A percentile compares a stretch with the other conserved stretches of the same genome.
Conservation (phyloP, 2,113 vertebrate species). For the Pelecanus crispus region DNA sequence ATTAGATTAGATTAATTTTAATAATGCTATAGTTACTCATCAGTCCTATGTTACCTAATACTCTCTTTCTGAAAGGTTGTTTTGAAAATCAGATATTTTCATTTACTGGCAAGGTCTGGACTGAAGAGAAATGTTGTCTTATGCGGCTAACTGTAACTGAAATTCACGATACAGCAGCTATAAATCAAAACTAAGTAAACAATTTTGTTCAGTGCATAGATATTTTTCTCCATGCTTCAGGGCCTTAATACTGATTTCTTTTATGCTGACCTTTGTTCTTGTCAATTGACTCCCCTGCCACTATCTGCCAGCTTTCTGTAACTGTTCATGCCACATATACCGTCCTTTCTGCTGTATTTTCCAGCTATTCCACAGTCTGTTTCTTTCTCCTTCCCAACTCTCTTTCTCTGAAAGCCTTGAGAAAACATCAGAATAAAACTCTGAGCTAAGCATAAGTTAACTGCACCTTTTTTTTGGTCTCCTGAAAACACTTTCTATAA, state of each 20-base stretch:
- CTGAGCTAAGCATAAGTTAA: background rate
- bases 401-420: background rate
- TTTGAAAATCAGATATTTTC: constrained; percentile 23
- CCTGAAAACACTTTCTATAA: background rate
- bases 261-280: background rate
- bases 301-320: background rate
- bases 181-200: constrained; percentile 33
- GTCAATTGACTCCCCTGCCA: background rate
- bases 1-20: background rate
- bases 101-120: background rate
- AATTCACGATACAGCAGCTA: background rate
- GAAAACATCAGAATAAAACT: background rate
- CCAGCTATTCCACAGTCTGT: background rate
- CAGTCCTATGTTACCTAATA: background rate
- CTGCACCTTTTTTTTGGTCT: background rate
- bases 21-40: background rate
- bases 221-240: background rate
- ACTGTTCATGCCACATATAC: background rate
- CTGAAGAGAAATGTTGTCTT: constrained; percentile 7
- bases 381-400: background rate
- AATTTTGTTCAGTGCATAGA: background rate
- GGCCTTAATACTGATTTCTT: constrained; percentile 13
- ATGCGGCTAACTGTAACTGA: background rate
- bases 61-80: background rate
- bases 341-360: background rate